Percentiles rank a stretch among this genome's conserved stretches.
phyloP scores from a whole-genome alignment of 2,797 vertebrate species.

The Sylvilagus floridanus region DNA sequence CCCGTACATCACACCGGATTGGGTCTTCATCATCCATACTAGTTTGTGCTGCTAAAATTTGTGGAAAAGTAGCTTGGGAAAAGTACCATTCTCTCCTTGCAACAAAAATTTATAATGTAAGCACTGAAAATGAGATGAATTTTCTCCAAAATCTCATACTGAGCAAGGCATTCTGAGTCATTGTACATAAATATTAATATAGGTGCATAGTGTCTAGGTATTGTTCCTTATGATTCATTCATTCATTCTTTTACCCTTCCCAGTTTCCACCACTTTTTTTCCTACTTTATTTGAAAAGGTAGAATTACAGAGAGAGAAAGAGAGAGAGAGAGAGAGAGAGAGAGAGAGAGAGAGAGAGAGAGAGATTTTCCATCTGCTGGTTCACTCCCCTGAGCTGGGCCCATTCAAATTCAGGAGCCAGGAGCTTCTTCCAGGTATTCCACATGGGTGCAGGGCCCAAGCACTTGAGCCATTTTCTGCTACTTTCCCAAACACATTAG shows the following conservation, averaged over 20 bases:
- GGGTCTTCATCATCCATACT: neutral
- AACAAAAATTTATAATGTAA: constrained; percentile 25
- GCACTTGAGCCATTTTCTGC: too few species aligned
- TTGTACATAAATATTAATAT: constrained; percentile 40
- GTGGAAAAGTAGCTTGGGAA: neutral
- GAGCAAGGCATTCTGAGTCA: constrained; percentile 33
- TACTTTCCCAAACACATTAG: too few species aligned
- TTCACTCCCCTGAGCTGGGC: too few species aligned
- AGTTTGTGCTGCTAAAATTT: constrained; percentile 13
- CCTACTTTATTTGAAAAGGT: neutral
- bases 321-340: too few species aligned
- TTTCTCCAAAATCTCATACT: constrained; percentile 40
- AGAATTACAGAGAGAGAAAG: too few species aligned
- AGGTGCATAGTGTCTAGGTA: neutral
- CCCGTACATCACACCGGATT: neutral
- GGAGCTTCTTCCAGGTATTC: too few species aligned
- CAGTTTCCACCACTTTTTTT: neutral
- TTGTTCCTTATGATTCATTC: neutral
- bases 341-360: too few species aligned
- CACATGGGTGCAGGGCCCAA: too few species aligned
- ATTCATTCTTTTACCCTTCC: neutral
- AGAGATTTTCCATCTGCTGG: too few species aligned
- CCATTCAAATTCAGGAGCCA: too few species aligned
- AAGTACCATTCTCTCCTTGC: constrained; percentile 31
- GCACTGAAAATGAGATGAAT: neutral